Evolutionary conservation across 53 echinoderm and acorn worm genomes (phyloP), one percentile per base, ranked within the genome.

Genomic region (Echinarachnius parma): DNA sequence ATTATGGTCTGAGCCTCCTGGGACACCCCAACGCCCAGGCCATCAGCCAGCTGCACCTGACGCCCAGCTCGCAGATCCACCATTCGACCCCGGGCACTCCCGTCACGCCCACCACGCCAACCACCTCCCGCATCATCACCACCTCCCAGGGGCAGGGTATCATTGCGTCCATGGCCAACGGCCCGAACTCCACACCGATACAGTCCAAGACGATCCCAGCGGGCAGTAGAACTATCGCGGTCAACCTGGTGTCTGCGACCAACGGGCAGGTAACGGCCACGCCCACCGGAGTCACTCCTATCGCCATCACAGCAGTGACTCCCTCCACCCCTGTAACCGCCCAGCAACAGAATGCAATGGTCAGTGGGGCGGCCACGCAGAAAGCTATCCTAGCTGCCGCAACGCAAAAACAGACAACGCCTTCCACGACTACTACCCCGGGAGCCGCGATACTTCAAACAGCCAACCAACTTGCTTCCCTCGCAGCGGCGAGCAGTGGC

Each of bases 241-340:
- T 89, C 45, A 89, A 85, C 11, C 64, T 86, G 36, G 77, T 77
- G 2, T 85, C 90, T 7, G 77, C 83, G 2, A 77, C 80, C 33
- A 87, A 75, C 21, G 60, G 80, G 16, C 60, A 74, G 44, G 75
- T 53, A 5, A 48, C 45, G 33, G 39, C 75, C 21, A 80, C 86
- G 1, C 33, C 42, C 31, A 80, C 83, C 60, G 78, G 82, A 48
- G 65, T 86, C 63, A 87, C 75, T 46, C 82, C 80, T n/a, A 74
- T 80, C 53, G 86, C 86, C 1, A 37, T 85, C 19, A 85, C 86
- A 16, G 80, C 86, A 29, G 80, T 85, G 33, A 83, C 74, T 39
- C 74, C 74, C 36, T 72, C 74, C 74, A 57, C 5, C 8, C 31
- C 69, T 4, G 19, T 53, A 0, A 28, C 48, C 32, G 19, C 48